Base-by-base conservation (phyloP, 1,140 invertebrate genomes). In the Agrilus planipennis region DNA sequence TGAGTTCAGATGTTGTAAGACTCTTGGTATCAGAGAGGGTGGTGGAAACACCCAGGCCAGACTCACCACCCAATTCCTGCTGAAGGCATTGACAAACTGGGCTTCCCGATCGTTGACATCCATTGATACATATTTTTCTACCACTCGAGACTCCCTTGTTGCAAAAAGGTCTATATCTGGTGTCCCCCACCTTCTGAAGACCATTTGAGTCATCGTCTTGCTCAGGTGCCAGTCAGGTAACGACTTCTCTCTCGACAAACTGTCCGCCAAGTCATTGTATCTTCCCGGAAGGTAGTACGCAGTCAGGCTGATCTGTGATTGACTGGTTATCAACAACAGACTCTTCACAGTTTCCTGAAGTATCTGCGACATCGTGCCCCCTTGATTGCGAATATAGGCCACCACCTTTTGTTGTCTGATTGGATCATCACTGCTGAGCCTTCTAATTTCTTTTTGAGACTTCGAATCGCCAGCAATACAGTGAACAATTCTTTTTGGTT, bases 401-500 rank as follows among this genome's bases (percentile, higher is more conserved):
- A 27, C 23, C 12, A 27, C 23, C n/a, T n/a, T n/a, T n/a, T n/a
- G n/a, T n/a, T n/a, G n/a, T n/a, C n/a, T n/a, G n/a, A n/a, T n/a
- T n/a, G n/a, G n/a, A n/a, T n/a, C n/a, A n/a, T n/a, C n/a, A n/a
- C n/a, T n/a, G n/a, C n/a, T n/a, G n/a, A n/a, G n/a, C n/a, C n/a
- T n/a, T n/a, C n/a, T n/a, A n/a, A n/a, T n/a, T n/a, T n/a, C n/a
- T n/a, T n/a, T n/a, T n/a, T 32, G 34, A 44, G 31, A 2, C 10
- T 36, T 29, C 47, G n/a, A 4, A 63, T 22, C 1, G 46, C 54
- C 11, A 50, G 17, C 10, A 46, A 38, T n/a, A 63, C 50, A 7
- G 53, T 51, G 23, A 53, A 44, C 32, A n/a, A n/a, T n/a, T n/a
- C n/a, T n/a, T n/a, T n/a, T n/a, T n/a, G n/a, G n/a, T n/a, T n/a